These are phyloP conservation scores for Meghimatium bilineatum DNA, from an alignment of 2,888 invertebrate species.

Conservation along the genomic window DNA sequence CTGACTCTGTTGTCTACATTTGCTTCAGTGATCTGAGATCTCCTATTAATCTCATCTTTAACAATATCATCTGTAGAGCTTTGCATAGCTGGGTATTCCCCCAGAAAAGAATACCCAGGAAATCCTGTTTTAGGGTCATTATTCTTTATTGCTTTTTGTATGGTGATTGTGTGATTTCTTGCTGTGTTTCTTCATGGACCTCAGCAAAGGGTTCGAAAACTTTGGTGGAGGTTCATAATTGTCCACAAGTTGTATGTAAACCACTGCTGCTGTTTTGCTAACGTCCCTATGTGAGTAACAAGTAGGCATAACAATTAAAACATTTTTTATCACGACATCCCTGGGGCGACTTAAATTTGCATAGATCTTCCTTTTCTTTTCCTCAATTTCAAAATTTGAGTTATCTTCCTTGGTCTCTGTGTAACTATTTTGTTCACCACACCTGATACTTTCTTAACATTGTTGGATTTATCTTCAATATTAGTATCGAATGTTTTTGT, in stretches of 20 bases:
- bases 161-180: neutral
- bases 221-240: conserved; percentile 43
- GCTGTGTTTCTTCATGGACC: conserved; percentile 18
- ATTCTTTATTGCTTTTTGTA: neutral
- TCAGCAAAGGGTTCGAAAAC: conserved; percentile 24
- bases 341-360: neutral
- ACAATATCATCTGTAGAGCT: neutral
- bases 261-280: conserved; percentile 29
- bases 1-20: neutral
- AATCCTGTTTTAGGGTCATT: neutral
- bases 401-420: neutral
- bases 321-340: conserved; percentile 3
- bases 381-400: neutral
- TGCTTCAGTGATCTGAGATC: neutral
- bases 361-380: neutral
- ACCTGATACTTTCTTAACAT: neutral
- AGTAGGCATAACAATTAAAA: conserved; percentile 31
- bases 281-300: conserved; percentile 38
- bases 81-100: neutral
- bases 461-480: no score
- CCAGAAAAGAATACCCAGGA: conserved; percentile 22
- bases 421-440: neutral
- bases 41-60: neutral
- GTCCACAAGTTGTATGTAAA: conserved; percentile 41
- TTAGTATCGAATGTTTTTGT: neutral